phyloP scores from a whole-genome alignment of 2,113 vertebrate genomes.

The Hoplias malabaricus region DNA sequence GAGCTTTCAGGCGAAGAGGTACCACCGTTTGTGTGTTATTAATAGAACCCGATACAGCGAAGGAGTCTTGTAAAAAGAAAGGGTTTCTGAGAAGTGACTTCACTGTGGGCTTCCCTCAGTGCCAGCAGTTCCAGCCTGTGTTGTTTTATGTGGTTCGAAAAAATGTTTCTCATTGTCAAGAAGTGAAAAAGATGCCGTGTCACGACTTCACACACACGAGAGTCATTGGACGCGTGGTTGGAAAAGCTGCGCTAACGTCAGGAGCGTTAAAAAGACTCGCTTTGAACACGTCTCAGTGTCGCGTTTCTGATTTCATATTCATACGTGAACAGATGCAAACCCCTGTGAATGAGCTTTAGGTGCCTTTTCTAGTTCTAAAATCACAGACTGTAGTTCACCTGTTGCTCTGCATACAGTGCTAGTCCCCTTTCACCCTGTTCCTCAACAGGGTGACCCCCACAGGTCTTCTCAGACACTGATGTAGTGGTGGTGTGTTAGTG shows the following conservation, averaged over 20 bases:
- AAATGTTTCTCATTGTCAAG: constrained; percentile 64
- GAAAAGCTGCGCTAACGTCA: constrained; percentile 62
- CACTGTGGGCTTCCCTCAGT: constrained; percentile 46
- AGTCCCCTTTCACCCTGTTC: too few relatives aligned
- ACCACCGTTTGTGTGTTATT: constrained; percentile 60
- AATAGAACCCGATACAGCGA: constrained; percentile 70
- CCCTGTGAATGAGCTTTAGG: too few relatives aligned
- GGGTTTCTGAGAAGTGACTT: constrained; percentile 71
- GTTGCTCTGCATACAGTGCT: too few relatives aligned
- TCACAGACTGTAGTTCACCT: too few relatives aligned
- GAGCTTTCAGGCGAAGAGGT: constrained; percentile 44
- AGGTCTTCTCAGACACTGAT: too few relatives aligned
- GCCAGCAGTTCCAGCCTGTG: constrained; percentile 58
- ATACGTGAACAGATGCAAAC: constrained; percentile 32
- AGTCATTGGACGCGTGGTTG: constrained; percentile 61
- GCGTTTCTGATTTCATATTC: constrained; percentile 1
- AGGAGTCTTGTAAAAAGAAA: constrained; percentile 74
- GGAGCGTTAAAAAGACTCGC: constrained; percentile 53
- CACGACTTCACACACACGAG: constrained; percentile 59
- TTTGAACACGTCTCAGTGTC: constrained; percentile 46
- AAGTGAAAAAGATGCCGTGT: constrained; percentile 54
- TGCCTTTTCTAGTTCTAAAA: too few relatives aligned
- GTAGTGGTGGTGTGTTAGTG: too few relatives aligned
- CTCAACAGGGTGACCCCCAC: too few relatives aligned
- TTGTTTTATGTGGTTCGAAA: constrained; percentile 69